Base-by-base conservation (phyloP, 2,797 vertebrate species). In the Columba guinea region DNA sequence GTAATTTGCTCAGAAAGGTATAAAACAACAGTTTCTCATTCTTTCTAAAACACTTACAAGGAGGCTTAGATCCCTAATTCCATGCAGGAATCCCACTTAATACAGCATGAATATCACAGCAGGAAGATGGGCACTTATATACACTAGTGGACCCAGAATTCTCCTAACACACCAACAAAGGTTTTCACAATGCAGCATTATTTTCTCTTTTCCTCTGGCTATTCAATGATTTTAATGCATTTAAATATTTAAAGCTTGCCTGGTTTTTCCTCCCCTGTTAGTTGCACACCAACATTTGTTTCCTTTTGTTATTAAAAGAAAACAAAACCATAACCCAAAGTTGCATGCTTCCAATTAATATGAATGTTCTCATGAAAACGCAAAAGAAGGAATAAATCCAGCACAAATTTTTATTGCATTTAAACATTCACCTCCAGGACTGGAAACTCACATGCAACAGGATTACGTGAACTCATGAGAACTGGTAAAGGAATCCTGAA, bases 221-320 rank as follows among this genome's bases (percentile, higher is more conserved):
- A 95, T 84, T 93, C 90, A 95, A 84, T 4, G 1, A 52, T 70
- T 87, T 80, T 86, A 90, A 96, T 94, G 39, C 35, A 94, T 94
- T 84, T 94, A 87, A 92, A 92, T 94, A 74, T 89, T 94, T 94
- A 73, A 91, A 91, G 71, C 67, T 89, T 89, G 44, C 63, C 77
- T 65, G 28, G 22, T 73, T 84, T 89, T 93, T 56, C 63, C 23
- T 90, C 51, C 76, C 26, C 44, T 75, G 44, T 52, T 77, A 63
- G 48, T 70, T 94, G 77, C 52, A 73, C 88, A 93, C 39, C 56
- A 90, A 56, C 34, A 60, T 93, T 97, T 95, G 35, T 84, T 96
- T 95, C 51, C 51, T 96, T 94, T 92, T 63, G 46, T 95, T 96
- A 96, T 96, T 96, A 95, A 97, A 95, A 95, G 93, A 94, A 95